Percentiles rank a stretch among this genome's conserved stretches.
Evolutionary conservation across 2,797 vertebrate genomes (phyloP).

Genomic region (Diplodus puntazzo): DNA sequence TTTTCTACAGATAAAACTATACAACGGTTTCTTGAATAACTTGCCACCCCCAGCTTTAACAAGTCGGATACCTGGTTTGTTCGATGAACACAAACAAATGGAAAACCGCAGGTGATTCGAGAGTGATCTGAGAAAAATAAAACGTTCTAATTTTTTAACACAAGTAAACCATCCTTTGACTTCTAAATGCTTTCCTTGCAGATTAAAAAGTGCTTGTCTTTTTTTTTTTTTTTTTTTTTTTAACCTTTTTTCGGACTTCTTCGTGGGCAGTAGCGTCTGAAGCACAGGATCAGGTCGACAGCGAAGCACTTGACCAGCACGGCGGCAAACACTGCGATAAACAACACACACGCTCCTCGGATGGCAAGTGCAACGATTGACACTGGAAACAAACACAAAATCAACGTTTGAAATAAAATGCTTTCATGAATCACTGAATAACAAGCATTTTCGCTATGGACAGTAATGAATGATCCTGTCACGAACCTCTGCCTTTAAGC

Average conservation of each 20-base stretch:
- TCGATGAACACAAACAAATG: no score
- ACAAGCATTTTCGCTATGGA: neutral
- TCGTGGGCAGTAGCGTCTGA: constrained; percentile 66
- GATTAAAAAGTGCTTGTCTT: neutral
- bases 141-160: no score
- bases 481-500: constrained; percentile 64
- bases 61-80: no score
- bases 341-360: constrained; percentile 48
- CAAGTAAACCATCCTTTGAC: neutral
- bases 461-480: neutral
- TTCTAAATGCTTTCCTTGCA: neutral
- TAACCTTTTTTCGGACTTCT: constrained; percentile 75
- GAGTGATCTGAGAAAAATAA: neutral
- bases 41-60: no score
- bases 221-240: no score
- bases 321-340: constrained; percentile 52
- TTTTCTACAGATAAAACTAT: no score
- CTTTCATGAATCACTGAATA: no score
- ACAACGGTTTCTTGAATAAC: no score
- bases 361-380: constrained; percentile 53
- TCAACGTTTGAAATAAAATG: neutral
- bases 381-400: constrained; percentile 59
- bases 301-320: constrained; percentile 73
- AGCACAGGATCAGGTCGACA: constrained; percentile 80
- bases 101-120: no score